A percentile compares a stretch with the other conserved stretches of the same genome.
Evolutionary conservation across 2,797 vertebrate genomes (phyloP).

Genomic region (Anguilla anguilla): DNA sequence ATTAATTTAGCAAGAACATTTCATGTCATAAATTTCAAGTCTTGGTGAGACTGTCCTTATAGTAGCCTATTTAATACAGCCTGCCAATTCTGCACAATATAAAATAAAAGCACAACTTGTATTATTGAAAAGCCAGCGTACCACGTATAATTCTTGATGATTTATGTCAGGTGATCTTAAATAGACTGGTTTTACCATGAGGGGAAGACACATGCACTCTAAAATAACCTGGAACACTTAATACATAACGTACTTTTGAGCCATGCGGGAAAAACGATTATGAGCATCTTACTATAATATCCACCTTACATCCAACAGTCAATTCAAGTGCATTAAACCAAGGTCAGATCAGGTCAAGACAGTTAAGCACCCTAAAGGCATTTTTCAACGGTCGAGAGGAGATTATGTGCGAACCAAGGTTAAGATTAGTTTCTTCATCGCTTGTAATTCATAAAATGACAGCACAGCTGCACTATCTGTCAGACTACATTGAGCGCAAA

Average conservation of each 20-base stretch:
- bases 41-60: neutral
- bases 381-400: neutral
- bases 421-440: neutral
- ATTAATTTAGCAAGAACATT: neutral
- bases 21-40: neutral
- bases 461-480: neutral
- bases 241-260: neutral
- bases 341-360: neutral
- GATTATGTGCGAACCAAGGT: neutral
- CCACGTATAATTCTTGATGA: neutral
- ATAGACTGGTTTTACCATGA: neutral
- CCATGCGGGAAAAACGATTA: neutral
- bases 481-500: neutral
- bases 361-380: neutral
- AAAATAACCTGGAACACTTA: neutral
- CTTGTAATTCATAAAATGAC: neutral
- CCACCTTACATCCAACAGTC: neutral
- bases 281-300: neutral
- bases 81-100: neutral
- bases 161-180: neutral
- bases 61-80: neutral
- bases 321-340: neutral
- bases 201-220: neutral
- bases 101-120: neutral
- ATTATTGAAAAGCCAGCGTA: neutral